These are phyloP conservation scores for Tipula unca DNA, from an alignment of 2,888 invertebrate genomes.

Conservation along the genomic window DNA sequence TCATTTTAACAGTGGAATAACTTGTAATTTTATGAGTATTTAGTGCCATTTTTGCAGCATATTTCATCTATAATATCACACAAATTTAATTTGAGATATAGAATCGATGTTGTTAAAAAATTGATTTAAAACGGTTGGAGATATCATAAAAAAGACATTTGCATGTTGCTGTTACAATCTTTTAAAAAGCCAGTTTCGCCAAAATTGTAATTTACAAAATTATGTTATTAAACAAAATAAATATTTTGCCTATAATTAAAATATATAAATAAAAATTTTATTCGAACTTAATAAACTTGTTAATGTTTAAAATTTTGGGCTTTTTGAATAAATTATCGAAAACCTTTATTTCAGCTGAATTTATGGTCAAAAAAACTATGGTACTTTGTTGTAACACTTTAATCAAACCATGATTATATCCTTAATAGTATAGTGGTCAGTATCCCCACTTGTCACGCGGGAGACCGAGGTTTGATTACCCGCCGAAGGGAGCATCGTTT, in stretches of 20 bases:
- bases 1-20: neutral
- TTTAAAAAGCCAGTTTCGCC: neutral
- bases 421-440: too few relatives aligned
- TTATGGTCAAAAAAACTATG: too few relatives aligned
- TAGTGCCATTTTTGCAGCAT: neutral
- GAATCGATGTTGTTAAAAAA: neutral
- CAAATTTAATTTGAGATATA: neutral
- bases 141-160: neutral
- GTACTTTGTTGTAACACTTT: too few relatives aligned
- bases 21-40: neutral
- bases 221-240: neutral
- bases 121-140: neutral
- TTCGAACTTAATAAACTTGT: neutral
- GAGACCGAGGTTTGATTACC: too few relatives aligned
- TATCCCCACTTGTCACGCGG: too few relatives aligned
- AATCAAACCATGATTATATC: too few relatives aligned
- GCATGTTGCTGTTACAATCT: neutral
- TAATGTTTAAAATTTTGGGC: neutral
- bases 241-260: neutral
- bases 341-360: too few relatives aligned
- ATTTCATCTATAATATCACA: neutral
- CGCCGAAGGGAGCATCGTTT: too few relatives aligned
- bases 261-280: neutral
- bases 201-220: neutral
- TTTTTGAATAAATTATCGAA: neutral